Evolutionary conservation across 1,140 invertebrate genomes (phyloP), one percentile per base, ranked within the genome.

Genomic region (Centruroides vittatus): DNA sequence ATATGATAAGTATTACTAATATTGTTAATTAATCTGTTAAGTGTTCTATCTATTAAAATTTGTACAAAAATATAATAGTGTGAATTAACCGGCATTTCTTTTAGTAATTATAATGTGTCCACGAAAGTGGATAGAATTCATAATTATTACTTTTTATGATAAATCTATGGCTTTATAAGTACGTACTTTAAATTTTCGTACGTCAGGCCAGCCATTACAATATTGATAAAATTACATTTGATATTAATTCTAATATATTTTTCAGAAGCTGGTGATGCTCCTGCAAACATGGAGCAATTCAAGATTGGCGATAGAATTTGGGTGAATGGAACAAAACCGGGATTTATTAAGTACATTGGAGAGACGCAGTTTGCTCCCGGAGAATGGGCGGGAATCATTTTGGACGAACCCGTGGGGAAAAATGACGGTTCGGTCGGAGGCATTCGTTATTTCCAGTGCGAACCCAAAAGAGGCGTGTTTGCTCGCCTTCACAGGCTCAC

Each of bases 381-480:
- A 67, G 89, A 94, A 61, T 98, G 93, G 93, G 93, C 91, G 69
- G 94, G 94, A 51, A 85, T 98, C 59, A 90, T 93, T 55, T 80
- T 98, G 60, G 93, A 98, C 74, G 86, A 92, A 66, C 81, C 91
- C 36, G 88, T 89, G 70, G 94, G 94, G 85, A 98, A 97, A 80
- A 98, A 98, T 73, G 92, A 97, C 77, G 94, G 94, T 13, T 90
- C 91, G 47, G 93, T 98, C 56, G 86, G 86, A 58, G 93, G 93
- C 46, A 83, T 84, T 23, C 80, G 86, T 49, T 95, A 94, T 73
- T 94, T 95, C 73, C 90, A 95, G 74, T 97, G 93, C 74, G 88
- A 92, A 73, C 81, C 89, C 5, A 92, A 92, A 68, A 83, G 85
- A 47, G 95, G 95, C 6, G 86, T 98, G 35, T 98, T 98, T 74